These are phyloP conservation scores for Cephus pulcher DNA, from an alignment of 2,888 invertebrate genomes.

Conservation along the genomic window DNA sequence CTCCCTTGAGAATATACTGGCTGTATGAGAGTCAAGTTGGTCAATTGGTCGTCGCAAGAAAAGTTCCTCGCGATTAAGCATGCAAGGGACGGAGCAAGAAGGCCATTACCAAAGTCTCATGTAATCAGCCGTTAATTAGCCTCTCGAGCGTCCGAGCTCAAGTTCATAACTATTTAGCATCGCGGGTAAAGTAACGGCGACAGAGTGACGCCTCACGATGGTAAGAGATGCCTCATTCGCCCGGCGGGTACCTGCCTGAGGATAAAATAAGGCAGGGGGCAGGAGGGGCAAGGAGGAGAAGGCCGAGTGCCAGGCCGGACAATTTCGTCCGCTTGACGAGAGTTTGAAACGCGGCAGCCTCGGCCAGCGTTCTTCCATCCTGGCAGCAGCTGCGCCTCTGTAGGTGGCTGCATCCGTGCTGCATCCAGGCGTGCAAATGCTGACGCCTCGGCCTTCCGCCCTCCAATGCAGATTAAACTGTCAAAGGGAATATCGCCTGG, in stretches of 20 bases:
- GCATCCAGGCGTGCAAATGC: background rate
- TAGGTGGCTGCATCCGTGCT: background rate
- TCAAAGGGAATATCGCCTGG: background rate
- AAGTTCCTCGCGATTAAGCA: too few species aligned
- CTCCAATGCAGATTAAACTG: background rate
- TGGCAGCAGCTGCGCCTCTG: background rate
- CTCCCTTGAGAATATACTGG: background rate
- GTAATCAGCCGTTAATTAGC: too few species aligned
- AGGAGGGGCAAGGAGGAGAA: too few species aligned
- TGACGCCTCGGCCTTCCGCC: background rate
- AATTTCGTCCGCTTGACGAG: slow-evolving; percentile 52
- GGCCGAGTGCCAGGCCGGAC: slow-evolving; percentile 27
- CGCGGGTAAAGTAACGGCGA: too few species aligned
- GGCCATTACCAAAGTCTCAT: too few species aligned
- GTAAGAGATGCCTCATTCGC: background rate
- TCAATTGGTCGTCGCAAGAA: too few species aligned
- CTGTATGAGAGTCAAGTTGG: background rate
- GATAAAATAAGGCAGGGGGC: background rate
- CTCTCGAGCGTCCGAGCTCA: too few species aligned
- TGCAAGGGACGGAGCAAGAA: too few species aligned
- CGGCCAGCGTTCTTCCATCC: slow-evolving; percentile 18
- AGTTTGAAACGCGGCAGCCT: slow-evolving; percentile 41
- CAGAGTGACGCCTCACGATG: background rate
- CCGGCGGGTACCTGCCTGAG: background rate
- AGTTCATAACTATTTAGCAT: too few species aligned